phyloP scores from a whole-genome alignment of 2,888 invertebrate genomes.

The Lycocerus yunnanus region DNA sequence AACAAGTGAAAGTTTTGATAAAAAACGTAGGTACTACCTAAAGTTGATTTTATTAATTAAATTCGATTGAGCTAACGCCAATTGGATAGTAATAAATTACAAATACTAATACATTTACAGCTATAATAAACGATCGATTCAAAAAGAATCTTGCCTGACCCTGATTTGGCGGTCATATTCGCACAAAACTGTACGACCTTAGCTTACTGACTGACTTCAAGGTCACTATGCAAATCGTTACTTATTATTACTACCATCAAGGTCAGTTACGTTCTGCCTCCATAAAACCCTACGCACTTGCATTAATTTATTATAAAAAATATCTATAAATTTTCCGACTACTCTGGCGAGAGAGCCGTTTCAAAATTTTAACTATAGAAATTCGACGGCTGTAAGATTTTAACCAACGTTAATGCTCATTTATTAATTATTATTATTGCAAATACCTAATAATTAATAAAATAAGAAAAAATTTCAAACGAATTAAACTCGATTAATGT shows the following conservation, averaged over 20 bases:
- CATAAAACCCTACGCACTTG: constrained; percentile 4
- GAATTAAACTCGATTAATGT: background rate
- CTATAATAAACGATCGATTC: constrained; percentile 24
- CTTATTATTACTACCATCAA: constrained; percentile 24
- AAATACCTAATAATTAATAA: too few relatives aligned
- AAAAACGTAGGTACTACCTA: background rate
- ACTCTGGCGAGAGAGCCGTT: background rate
- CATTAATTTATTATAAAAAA: background rate
- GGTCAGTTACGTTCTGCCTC: constrained; percentile 24
- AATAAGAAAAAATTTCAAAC: too few relatives aligned
- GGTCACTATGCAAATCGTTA: constrained; percentile 34
- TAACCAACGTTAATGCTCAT: too few relatives aligned
- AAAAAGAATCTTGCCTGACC: constrained; percentile 34
- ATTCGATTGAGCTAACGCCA: background rate
- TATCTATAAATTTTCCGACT: background rate
- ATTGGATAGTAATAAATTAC: background rate
- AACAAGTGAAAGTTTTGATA: background rate
- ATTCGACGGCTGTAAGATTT: too few relatives aligned
- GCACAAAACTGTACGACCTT: constrained; percentile 38
- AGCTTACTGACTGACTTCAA: constrained; percentile 41
- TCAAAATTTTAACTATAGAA: background rate
- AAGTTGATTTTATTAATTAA: background rate
- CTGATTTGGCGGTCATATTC: constrained; percentile 40
- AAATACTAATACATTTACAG: constrained; percentile 11
- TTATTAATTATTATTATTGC: too few relatives aligned